Percentiles rank a stretch among this genome's conserved stretches.
phyloP scores from a whole-genome alignment of 2,113 vertebrate genomes.

The human region DNA sequence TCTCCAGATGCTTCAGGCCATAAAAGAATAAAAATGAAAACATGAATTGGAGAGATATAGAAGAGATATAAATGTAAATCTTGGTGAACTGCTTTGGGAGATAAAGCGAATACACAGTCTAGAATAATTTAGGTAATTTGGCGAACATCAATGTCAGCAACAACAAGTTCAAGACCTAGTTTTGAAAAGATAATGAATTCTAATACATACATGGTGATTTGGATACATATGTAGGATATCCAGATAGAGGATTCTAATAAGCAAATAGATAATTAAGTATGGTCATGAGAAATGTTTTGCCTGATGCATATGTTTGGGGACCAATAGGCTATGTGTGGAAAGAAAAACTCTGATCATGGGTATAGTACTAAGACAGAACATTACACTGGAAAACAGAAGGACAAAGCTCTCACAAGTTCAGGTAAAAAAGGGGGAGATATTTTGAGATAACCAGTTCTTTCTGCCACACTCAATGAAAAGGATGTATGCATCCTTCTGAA shows the following conservation, averaged over 20 bases:
- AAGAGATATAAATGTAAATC: neutral
- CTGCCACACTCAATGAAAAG: neutral
- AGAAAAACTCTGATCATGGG: neutral
- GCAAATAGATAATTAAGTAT: neutral
- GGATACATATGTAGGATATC: neutral
- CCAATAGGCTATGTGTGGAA: neutral
- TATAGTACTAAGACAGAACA: neutral
- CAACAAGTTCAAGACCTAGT: neutral
- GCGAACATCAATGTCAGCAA: neutral
- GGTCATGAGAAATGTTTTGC: neutral
- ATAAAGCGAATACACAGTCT: neutral
- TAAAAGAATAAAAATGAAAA: slow-evolving; percentile 13
- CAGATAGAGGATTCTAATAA: neutral
- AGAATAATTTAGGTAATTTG: neutral
- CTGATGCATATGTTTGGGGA: neutral
- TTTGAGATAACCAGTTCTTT: neutral
- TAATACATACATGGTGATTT: neutral
- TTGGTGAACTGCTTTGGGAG: neutral
- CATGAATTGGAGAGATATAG: neutral
- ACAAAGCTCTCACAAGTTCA: neutral
- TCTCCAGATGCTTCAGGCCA: neutral
- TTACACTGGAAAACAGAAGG: neutral
- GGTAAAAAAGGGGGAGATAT: neutral
- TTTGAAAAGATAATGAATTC: neutral
- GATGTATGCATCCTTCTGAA: neutral